Evolutionary conservation across 1,140 invertebrate species (phyloP).

Genomic region (Oscheius sp.): DNA sequence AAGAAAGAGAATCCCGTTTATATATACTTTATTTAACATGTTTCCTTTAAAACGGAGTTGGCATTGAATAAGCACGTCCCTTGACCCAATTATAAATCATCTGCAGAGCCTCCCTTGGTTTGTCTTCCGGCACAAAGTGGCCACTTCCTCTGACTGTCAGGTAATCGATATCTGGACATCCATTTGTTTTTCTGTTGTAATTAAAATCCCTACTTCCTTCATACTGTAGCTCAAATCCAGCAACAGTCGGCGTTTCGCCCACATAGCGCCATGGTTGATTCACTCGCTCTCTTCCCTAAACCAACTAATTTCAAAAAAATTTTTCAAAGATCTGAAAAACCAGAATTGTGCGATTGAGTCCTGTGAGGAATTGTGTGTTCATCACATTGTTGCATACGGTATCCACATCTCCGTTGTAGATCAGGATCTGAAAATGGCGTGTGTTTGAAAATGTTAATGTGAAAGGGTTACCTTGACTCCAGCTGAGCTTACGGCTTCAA

Average conservation of each 20-base stretch:
- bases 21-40: no score
- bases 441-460: background rate
- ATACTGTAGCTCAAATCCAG: slow-evolving; percentile 13
- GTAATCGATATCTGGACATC: slow-evolving; percentile 20
- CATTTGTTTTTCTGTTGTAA: background rate
- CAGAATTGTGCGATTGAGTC: slow-evolving; percentile 21
- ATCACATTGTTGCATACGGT: slow-evolving; percentile 29
- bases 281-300: slow-evolving; percentile 9
- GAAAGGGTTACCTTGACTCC: slow-evolving; percentile 26
- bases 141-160: slow-evolving; percentile 26
- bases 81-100: slow-evolving; percentile 43
- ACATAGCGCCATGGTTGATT: slow-evolving; percentile 19
- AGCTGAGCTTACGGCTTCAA: slow-evolving; percentile 23
- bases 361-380: slow-evolving; percentile 26
- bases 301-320: background rate
- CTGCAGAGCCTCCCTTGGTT: slow-evolving; percentile 41
- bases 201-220: slow-evolving; percentile 4
- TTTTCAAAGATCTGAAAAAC: background rate
- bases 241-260: slow-evolving; percentile 10
- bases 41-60: slow-evolving; percentile 4
- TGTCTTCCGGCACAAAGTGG: slow-evolving; percentile 39
- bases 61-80: slow-evolving; percentile 16
- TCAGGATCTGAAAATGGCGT: slow-evolving; percentile 29
- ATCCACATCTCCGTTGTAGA: slow-evolving; percentile 32
- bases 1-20: no score